phyloP scores from a whole-genome alignment of 2,888 invertebrate species.

The Coleophora deauratella region DNA sequence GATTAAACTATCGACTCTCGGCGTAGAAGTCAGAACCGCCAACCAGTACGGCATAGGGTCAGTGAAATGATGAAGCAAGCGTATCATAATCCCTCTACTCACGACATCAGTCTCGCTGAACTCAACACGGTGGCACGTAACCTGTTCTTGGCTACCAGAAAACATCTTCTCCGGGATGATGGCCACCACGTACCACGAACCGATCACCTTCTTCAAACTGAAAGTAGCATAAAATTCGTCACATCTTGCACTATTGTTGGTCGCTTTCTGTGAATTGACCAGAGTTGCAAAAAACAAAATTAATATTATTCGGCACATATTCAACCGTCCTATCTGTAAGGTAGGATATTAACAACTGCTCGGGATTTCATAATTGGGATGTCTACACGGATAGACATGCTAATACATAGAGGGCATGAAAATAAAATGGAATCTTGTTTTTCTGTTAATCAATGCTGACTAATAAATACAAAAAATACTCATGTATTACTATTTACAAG shows the following conservation, averaged over 20 bases:
- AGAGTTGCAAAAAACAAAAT: constrained; percentile 21
- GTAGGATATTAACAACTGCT: too few species aligned
- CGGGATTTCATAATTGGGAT: too few species aligned
- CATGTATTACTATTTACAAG: not conserved
- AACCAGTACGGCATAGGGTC: too few species aligned
- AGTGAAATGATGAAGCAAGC: too few species aligned
- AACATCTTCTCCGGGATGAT: constrained; percentile 51
- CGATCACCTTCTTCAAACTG: constrained; percentile 37
- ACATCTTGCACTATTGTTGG: constrained; percentile 23
- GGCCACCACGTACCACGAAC: constrained; percentile 53
- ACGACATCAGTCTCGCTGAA: constrained; percentile 60
- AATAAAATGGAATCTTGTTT: too few species aligned
- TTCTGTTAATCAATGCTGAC: too few species aligned
- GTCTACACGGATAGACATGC: too few species aligned
- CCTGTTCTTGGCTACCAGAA: constrained; percentile 33
- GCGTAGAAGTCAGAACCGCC: too few species aligned
- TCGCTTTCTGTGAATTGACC: constrained; percentile 19
- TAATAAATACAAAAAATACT: not conserved
- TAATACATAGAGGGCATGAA: too few species aligned
- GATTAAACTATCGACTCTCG: too few species aligned
- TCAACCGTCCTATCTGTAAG: constrained; percentile 1
- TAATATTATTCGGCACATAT: constrained; percentile 24
- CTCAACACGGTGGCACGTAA: constrained; percentile 50
- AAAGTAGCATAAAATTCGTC: constrained; percentile 45
- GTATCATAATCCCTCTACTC: constrained; percentile 14